Percentiles rank a stretch among this genome's conserved stretches.
Evolutionary conservation across 2,797 vertebrate genomes (phyloP).

Genomic region (Ptychobarbus kaznakovi): DNA sequence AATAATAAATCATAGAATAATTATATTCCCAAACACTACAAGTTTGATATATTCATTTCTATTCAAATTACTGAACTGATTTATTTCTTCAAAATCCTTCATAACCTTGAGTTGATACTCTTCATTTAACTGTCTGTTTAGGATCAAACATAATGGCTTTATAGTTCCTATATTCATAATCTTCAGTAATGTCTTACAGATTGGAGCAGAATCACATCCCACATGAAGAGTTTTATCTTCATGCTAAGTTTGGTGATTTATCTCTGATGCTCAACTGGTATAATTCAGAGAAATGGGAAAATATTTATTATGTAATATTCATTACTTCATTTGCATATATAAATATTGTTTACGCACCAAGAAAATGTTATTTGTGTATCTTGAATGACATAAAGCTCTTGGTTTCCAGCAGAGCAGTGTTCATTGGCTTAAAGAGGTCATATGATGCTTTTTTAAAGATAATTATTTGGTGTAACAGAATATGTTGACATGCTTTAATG

Average conservation of each 20-base stretch:
- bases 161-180: neutral
- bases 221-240: neutral
- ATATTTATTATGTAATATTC: neutral
- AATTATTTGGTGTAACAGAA: too few relatives aligned
- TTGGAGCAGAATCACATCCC: neutral
- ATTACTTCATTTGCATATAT: neutral
- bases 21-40: neutral
- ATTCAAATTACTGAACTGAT: neutral
- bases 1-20: neutral
- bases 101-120: neutral
- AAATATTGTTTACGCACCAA: neutral
- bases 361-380: neutral
- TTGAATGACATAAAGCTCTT: neutral
- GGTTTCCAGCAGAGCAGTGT: neutral
- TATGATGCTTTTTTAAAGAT: too few relatives aligned
- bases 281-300: neutral
- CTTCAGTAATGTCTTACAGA: neutral
- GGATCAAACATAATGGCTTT: neutral
- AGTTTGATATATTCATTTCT: neutral
- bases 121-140: neutral
- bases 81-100: neutral
- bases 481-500: too few relatives aligned
- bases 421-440: neutral
- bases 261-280: neutral
- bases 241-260: neutral